Evolutionary conservation across 2,797 vertebrate species (phyloP).

Genomic region (Notolepis coatsorum): DNA sequence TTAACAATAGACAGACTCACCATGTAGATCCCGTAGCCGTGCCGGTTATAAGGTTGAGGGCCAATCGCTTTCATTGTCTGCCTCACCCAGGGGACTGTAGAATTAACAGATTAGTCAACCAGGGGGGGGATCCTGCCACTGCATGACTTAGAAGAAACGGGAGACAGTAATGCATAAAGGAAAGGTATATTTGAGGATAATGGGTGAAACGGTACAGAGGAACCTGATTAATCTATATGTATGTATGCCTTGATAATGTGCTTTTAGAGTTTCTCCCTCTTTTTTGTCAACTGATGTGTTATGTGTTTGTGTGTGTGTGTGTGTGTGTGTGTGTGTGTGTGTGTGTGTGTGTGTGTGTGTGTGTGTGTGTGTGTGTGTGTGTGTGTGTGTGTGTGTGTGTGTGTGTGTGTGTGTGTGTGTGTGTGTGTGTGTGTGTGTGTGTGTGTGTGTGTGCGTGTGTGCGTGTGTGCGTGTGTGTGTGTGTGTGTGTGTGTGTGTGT

Average conservation of each 20-base stretch:
- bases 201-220: constrained; percentile 36
- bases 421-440: too few relatives aligned
- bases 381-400: constrained; percentile 18
- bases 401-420: too few relatives aligned
- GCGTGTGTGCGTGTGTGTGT: too few relatives aligned
- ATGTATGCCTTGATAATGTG: constrained; percentile 35
- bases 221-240: constrained; percentile 52
- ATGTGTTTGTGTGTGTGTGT: not conserved
- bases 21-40: constrained; percentile 47
- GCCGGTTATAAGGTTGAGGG: constrained; percentile 54
- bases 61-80: constrained; percentile 58
- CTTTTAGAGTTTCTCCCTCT: constrained; percentile 35
- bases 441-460: too few relatives aligned
- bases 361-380: constrained; percentile 34
- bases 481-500: too few relatives aligned
- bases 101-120: constrained; percentile 74
- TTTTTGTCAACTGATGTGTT: not conserved
- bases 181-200: constrained; percentile 64
- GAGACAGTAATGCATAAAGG: constrained; percentile 43
- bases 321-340: not conserved
- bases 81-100: constrained; percentile 67
- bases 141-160: constrained; percentile 61
- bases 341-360: constrained; percentile 2
- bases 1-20: constrained; percentile 61
- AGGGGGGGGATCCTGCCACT: constrained; percentile 47